These are phyloP conservation scores for Pelosia muscerda DNA, from an alignment of 2,888 invertebrate species.

Conservation along the genomic window DNA sequence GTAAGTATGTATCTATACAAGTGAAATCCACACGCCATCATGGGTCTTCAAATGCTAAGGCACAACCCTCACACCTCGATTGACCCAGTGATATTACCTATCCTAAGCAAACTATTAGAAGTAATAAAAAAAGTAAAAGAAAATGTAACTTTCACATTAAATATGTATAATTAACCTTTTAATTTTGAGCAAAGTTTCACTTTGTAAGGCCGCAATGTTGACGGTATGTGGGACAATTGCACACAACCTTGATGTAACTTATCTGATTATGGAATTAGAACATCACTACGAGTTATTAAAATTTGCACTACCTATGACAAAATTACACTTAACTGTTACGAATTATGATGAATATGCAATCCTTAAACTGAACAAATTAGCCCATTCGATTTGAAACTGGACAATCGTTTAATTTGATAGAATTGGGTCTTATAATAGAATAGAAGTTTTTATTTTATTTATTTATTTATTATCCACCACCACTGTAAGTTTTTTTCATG, in stretches of 20 bases:
- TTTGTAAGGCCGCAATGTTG: background rate
- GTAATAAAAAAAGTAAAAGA: background rate
- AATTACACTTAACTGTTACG: background rate
- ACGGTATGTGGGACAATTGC: constrained; percentile 7
- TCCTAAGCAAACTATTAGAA: background rate
- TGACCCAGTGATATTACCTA: too few species aligned
- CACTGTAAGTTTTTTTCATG: too few species aligned
- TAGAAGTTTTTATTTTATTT: too few species aligned
- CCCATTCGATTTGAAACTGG: background rate
- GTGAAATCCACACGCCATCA: too few species aligned
- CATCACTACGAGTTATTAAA: constrained; percentile 7
- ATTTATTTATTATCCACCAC: too few species aligned
- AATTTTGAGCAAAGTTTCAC: background rate
- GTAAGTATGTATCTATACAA: too few species aligned
- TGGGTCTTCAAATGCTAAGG: too few species aligned
- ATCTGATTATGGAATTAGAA: constrained; percentile 6
- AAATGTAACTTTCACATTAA: background rate
- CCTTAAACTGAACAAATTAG: background rate
- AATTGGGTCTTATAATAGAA: too few species aligned
- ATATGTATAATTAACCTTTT: background rate
- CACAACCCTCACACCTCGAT: too few species aligned
- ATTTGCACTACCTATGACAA: constrained; percentile 4
- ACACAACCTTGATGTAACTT: constrained; percentile 11
- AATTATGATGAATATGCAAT: background rate
- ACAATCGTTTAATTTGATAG: too few species aligned